Evolutionary conservation across 2,797 vertebrate species (phyloP), one percentile per base, ranked within the genome.

Genomic region (Antennarius maculatus): DNA sequence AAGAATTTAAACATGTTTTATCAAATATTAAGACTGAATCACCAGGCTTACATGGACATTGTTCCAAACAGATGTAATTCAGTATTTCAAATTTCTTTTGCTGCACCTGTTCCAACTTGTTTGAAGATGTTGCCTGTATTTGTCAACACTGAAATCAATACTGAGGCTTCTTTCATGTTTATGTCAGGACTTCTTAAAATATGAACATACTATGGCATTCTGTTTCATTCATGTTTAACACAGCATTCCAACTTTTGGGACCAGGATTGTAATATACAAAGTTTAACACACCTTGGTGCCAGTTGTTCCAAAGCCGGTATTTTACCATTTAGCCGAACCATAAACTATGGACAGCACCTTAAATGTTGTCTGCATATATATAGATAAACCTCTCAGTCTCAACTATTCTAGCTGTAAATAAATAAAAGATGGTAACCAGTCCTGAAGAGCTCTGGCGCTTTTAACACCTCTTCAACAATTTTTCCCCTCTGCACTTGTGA

Each of bases 241-340:
- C n/a, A 48, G 46, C 17, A 18, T 18, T 11, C 17, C n/a, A n/a
- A 8, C 45, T 17, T 48, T 48, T 48, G n/a, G 46, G 17, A 17
- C 3, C 46, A 17, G 46, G 17, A 17, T 10, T 18, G 7, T 48
- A 18, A 10, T 5, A 48, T 23, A 7, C 10, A 39, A 61, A 42
- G 51, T 8, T 6, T 27, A 23, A 27, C 6, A 27, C 6, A 37
- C 23, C 9, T 13, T 14, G 57, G 50, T 11, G 9, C 18, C 52
- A 39, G n/a, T 56, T 45, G 46, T 48, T 50, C 18, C 34, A 31
- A 42, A 12, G n/a, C 52, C 34, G 27, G 69, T 28, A 54, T 51
- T 41, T n/a, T 29, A 55, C 18, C 51, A 61, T 17, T n/a, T 31
- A 1, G 31, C 46, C 27, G 52, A 14, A 71, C 61, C 42, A 68